Evolutionary conservation across 2,888 invertebrate species (phyloP).

Genomic region (Trichopoda pennipes): DNA sequence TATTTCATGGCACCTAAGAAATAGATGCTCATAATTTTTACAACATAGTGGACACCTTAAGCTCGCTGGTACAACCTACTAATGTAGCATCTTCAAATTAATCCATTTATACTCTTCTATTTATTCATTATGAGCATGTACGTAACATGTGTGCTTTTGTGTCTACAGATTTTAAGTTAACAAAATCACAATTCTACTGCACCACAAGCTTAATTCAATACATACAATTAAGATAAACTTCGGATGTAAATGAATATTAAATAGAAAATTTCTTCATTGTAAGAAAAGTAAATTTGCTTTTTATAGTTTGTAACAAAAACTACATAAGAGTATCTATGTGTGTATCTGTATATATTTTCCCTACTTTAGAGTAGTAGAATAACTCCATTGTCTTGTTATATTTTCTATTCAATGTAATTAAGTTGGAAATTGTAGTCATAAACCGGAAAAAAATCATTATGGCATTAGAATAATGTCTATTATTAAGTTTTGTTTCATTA

Average conservation of each 20-base stretch:
- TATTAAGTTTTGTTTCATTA: not conserved
- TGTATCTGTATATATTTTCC: not conserved
- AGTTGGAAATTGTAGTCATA: constrained; percentile 31
- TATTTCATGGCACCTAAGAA: no score
- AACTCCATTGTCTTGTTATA: constrained; percentile 10
- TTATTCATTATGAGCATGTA: no score
- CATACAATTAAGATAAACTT: constrained; percentile 57
- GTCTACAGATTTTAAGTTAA: constrained; percentile 8
- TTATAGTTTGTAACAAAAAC: not conserved
- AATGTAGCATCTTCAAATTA: no score
- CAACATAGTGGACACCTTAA: no score
- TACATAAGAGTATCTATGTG: not conserved
- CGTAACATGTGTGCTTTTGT: not conserved
- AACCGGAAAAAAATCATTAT: constrained; percentile 17
- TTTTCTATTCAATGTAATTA: constrained; percentile 13
- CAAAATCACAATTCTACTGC: constrained; percentile 45
- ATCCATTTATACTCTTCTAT: no score
- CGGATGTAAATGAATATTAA: constrained; percentile 60
- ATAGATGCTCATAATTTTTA: no score
- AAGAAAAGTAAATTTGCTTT: not conserved
- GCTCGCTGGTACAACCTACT: no score
- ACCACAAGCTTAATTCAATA: constrained; percentile 38
- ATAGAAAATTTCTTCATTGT: constrained; percentile 44
- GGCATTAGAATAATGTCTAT: constrained; percentile 29
- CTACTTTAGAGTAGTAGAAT: not conserved